A percentile compares a stretch with the other conserved stretches of the same genome.
Evolutionary conservation across 2,113 vertebrate genomes (phyloP).

Genomic region (Pelusios castaneus): DNA sequence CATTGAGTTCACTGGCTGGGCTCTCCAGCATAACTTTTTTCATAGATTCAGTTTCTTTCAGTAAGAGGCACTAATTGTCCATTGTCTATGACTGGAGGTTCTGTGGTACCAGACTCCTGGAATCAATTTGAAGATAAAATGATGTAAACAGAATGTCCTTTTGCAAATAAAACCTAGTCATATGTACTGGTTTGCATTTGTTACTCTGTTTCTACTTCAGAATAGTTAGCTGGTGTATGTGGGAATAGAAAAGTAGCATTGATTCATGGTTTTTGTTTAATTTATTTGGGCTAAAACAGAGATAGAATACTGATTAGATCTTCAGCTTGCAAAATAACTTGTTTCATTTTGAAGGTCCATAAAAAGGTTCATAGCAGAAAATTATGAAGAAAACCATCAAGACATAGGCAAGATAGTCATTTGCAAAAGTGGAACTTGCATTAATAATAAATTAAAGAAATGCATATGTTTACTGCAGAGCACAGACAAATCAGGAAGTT

Average conservation of each 20-base stretch:
- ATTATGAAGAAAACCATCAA: fast-evolving
- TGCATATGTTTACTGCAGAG: neutral
- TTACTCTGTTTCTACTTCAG: neutral
- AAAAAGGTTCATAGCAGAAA: neutral
- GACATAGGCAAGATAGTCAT: neutral
- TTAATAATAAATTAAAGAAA: neutral
- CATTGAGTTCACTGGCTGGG: no score
- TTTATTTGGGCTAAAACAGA: fast-evolving
- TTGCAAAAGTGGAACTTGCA: neutral
- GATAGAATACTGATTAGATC: neutral
- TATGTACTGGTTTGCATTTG: neutral
- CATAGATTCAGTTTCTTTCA: no score
- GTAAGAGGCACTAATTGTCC: no score
- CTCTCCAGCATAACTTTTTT: no score
- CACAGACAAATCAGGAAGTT: no score
- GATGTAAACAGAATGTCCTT: neutral
- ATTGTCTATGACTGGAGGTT: no score
- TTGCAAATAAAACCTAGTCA: neutral
- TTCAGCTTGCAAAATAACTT: neutral
- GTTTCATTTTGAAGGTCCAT: neutral
- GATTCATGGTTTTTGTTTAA: neutral
- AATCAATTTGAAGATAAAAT: neutral
- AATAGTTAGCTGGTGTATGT: neutral
- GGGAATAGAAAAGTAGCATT: neutral
- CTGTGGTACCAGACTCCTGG: neutral